These are phyloP conservation scores for Remorina albescens DNA, from an alignment of 2,797 vertebrate species.

Conservation along the genomic window DNA sequence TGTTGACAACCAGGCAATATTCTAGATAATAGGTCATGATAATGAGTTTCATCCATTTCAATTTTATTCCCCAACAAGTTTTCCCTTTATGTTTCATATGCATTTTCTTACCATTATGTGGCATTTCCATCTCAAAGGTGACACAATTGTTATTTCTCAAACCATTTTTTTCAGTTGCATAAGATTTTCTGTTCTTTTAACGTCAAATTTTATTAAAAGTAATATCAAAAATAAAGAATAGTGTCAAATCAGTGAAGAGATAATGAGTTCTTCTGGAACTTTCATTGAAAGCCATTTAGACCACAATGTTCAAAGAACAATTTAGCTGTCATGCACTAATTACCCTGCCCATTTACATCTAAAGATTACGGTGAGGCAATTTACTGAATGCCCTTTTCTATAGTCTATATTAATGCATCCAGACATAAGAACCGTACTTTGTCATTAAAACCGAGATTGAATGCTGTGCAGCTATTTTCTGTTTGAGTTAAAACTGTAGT, in stretches of 20 bases:
- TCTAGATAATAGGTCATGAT: background rate
- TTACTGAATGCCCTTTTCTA: background rate
- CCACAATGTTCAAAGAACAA: background rate
- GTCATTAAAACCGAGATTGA: background rate
- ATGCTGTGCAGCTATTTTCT: too few species aligned
- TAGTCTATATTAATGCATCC: background rate
- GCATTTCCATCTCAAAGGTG: background rate
- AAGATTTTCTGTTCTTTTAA: background rate
- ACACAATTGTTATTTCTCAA: background rate
- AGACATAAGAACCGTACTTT: background rate
- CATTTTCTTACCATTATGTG: background rate
- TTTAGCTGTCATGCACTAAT: background rate
- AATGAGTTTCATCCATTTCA: background rate
- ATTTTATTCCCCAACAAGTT: background rate
- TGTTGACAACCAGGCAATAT: background rate
- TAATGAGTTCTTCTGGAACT: background rate
- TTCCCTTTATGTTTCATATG: background rate
- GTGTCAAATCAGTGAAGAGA: background rate
- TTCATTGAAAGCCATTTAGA: background rate
- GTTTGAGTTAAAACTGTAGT: background rate
- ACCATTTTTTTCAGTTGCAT: background rate
- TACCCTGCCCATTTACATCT: background rate
- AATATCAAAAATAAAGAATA: background rate
- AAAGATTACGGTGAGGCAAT: background rate
- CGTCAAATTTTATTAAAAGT: background rate